Conservation (phyloP, 2,888 invertebrate genomes). For the Mythimna vitellina region DNA sequence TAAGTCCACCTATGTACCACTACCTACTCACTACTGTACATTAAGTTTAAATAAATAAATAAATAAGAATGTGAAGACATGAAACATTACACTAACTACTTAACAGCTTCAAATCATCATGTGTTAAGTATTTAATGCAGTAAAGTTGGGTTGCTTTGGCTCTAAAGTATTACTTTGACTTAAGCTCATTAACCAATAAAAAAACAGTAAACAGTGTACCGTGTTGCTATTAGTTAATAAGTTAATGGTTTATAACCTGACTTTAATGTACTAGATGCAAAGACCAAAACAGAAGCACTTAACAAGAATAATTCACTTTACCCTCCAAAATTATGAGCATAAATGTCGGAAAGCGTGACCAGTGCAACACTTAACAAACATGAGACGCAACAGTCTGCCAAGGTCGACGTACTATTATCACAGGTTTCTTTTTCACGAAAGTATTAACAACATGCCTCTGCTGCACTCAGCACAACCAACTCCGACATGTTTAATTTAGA, state of each 20-base stretch:
- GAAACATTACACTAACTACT: not conserved
- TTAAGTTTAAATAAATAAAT: no score
- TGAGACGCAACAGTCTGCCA: constrained; percentile 59
- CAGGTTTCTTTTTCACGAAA: constrained; percentile 65
- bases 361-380: constrained; percentile 51
- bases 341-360: constrained; percentile 55
- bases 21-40: no score
- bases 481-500: constrained; percentile 48
- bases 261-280: not conserved
- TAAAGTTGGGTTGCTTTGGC: no score
- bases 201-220: no score
- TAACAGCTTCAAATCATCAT: no score
- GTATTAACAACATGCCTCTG: constrained; percentile 48
- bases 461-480: constrained; percentile 6
- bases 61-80: not conserved
- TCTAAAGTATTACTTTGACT: no score
- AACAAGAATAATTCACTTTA: constrained; percentile 24
- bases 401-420: constrained; percentile 70
- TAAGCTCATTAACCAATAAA: no score
- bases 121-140: no score
- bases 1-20: no score
- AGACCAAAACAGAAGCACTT: constrained; percentile 16
- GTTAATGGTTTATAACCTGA: no score
- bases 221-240: no score
- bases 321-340: constrained; percentile 17